Evolutionary conservation across 2,113 vertebrate genomes (phyloP).

Genomic region (Entomyzon cyanotis): DNA sequence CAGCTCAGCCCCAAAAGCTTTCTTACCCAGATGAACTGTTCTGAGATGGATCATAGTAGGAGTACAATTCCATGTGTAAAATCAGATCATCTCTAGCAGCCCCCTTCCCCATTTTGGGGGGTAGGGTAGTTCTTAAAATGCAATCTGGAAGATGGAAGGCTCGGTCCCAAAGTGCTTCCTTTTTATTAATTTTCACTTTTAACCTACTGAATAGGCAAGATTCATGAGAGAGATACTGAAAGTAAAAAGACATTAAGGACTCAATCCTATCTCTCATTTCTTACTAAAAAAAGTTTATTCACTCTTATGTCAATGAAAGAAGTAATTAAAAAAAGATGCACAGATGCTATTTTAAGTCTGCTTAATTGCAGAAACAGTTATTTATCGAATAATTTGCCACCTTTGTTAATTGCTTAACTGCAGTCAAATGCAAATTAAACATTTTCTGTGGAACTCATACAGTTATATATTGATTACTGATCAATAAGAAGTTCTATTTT

Average conservation of each 20-base stretch:
- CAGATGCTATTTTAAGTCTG: not conserved
- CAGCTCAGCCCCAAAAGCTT: not conserved
- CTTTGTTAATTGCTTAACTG: not conserved
- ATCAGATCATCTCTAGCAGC: not conserved
- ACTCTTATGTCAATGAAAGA: not conserved
- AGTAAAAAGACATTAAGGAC: not conserved
- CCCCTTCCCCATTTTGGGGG: accelerated
- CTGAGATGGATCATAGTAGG: not conserved
- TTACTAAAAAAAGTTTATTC: not conserved
- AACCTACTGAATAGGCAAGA: not conserved
- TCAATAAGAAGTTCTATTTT: not conserved
- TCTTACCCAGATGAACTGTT: not conserved
- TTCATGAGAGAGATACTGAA: not conserved
- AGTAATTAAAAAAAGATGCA: not conserved
- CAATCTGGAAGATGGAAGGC: not conserved
- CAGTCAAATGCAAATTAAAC: not conserved
- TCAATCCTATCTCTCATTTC: not conserved
- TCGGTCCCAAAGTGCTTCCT: not conserved
- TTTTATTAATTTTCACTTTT: not conserved
- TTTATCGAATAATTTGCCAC: not conserved
- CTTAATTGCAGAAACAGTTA: not conserved
- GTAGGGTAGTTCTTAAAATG: not conserved
- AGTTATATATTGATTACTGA: not conserved
- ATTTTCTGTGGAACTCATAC: not conserved
- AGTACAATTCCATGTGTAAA: not conserved